A percentile compares a stretch with the other conserved stretches of the same genome.
Evolutionary conservation across 1,140 invertebrate genomes (phyloP).

Genomic region (Meloidogyne floridensis): DNA sequence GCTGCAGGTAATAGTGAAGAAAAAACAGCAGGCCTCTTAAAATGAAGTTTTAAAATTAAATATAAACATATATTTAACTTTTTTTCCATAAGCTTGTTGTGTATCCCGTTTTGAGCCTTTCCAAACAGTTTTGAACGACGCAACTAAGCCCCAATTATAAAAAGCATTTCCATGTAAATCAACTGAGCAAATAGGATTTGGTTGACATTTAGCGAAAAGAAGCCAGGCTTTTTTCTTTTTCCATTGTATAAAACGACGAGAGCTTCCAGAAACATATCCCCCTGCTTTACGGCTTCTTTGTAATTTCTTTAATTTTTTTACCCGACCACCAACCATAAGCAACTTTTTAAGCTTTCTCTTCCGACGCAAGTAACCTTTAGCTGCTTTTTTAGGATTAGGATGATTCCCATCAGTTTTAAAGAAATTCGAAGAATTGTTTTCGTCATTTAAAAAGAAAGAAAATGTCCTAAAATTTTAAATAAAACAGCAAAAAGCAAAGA

Average conservation of each 20-base stretch:
- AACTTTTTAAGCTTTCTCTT: neutral
- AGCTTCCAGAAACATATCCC: neutral
- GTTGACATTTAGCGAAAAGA: neutral
- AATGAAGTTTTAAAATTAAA: too few relatives aligned
- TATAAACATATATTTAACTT: neutral
- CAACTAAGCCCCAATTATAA: neutral
- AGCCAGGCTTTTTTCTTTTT: neutral
- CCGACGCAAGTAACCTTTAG: neutral
- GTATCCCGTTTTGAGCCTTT: neutral
- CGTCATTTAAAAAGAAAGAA: neutral
- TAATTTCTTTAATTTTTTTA: neutral
- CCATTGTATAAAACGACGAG: neutral
- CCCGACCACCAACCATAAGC: neutral
- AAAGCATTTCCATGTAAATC: neutral
- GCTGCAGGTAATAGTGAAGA: neutral
- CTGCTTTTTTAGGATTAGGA: neutral
- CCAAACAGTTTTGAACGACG: neutral
- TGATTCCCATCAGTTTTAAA: neutral
- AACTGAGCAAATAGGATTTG: neutral
- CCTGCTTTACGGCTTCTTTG: neutral
- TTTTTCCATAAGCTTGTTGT: neutral
- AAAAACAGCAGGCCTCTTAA: neutral
- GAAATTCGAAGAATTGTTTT: neutral
- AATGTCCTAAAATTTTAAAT: neutral
- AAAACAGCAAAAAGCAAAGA: neutral